Base-by-base conservation (phyloP, 2,113 vertebrate species). In the Oenanthe melanoleuca region DNA sequence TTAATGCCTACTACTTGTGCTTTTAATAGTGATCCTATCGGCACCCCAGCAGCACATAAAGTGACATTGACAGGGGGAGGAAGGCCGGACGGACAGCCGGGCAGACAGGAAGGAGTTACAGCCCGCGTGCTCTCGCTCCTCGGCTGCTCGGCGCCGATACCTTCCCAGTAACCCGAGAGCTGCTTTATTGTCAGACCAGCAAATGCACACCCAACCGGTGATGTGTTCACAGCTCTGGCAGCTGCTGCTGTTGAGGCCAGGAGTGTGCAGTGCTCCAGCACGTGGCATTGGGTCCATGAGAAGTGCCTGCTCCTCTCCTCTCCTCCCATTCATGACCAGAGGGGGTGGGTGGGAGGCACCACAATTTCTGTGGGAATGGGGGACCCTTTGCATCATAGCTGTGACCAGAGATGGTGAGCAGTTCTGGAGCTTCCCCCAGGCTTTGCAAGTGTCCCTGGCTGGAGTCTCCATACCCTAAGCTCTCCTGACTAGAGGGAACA, bases 1-100 rank as follows among this genome's bases (percentile, higher is more conserved):
- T 97, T 98, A 98, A 98, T 97, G 96, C 96, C 87, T 95, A 85
- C 96, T 97, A 81, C 96, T 97, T 97, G 96, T 91, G 96, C 94
- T 96, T 97, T 97, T 97, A 93, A 94, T 96, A 93, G 96, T 69
- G 88, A 95, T 80, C 52, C 73, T 91, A 92, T 94, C 92, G 86
- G 90, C 96, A 87, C 74, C 91, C 91, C 71, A 91, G 91, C 96
- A 93, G 94, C 96, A 90, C 65, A 88, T 91, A 92, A 89, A 84
- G 74, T 95, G 88, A 92, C 92, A 85, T 49, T 92, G 95, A 91
- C 45, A n/a, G 65, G 87, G 86, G 86, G 74, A 84, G 75, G 78
- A 86, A 91, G 47, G 91, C 90, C 34, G 78, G 94, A 96, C 83
- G 94, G 96, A 93, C 95, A 88, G 92, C 64, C 15, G 13, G 91